Percentiles rank a stretch among this genome's conserved stretches.
Evolutionary conservation across 1,140 invertebrate species (phyloP).

Genomic region (Caenorhabditis briggsae): DNA sequence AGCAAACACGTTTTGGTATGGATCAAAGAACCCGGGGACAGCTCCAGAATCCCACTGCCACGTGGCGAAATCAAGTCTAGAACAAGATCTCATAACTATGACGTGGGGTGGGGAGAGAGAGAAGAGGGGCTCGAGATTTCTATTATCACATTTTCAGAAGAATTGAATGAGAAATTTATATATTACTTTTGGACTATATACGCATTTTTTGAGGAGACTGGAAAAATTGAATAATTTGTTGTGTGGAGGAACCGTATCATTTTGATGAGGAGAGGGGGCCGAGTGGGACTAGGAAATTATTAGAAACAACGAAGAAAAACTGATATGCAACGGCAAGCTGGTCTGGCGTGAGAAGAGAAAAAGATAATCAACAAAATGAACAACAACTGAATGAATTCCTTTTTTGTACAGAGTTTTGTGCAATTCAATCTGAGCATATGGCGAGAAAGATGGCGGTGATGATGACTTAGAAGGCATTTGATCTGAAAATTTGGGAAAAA

Average conservation of each 20-base stretch:
- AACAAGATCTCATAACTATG: not conserved
- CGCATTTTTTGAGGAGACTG: not conserved
- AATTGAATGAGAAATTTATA: too few species aligned
- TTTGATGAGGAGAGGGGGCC: not conserved
- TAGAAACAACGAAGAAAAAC: constrained; percentile 25
- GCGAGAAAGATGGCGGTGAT: not conserved
- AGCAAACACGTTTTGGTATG: constrained; percentile 1
- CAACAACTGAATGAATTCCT: not conserved
- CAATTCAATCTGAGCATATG: not conserved
- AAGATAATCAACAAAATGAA: not conserved
- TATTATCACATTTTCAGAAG: constrained; percentile 27
- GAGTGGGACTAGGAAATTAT: not conserved
- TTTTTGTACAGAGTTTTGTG: constrained; percentile 1
- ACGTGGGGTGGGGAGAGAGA: not conserved
- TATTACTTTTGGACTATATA: not conserved
- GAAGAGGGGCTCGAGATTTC: not conserved
- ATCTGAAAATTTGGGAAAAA: not conserved
- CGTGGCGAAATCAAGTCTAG: not conserved
- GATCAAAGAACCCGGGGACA: not conserved
- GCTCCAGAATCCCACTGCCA: not conserved
- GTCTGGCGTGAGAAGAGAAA: not conserved
- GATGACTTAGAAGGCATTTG: constrained; percentile 21
- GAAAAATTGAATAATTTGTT: not conserved
- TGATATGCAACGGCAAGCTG: constrained; percentile 51
- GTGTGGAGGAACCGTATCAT: not conserved